Evolutionary conservation across 2,113 vertebrate genomes (phyloP).

Genomic region (Gopherus evgoodei): DNA sequence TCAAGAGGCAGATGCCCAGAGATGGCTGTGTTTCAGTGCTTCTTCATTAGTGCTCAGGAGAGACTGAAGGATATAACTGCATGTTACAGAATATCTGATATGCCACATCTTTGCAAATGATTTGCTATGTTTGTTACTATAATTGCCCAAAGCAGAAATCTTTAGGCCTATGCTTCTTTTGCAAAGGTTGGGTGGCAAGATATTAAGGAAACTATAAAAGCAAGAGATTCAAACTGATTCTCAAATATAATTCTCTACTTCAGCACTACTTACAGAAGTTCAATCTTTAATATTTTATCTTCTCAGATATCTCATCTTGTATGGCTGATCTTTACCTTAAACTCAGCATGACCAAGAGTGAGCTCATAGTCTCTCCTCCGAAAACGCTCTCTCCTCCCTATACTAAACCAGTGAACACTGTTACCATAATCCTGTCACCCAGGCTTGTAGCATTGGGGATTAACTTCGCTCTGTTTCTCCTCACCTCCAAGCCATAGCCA

Average conservation of each 20-base stretch:
- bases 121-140: slow-evolving; percentile 19
- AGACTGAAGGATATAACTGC: neutral
- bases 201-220: neutral
- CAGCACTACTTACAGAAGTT: neutral
- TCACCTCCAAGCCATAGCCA: neutral
- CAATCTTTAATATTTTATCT: neutral
- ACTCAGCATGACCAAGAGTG: neutral
- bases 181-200: neutral
- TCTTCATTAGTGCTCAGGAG: neutral
- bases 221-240: neutral
- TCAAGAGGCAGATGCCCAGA: neutral
- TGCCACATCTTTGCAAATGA: slow-evolving; percentile 4
- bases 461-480: neutral
- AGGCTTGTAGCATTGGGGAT: neutral
- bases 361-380: neutral
- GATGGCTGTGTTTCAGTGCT: neutral
- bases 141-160: neutral
- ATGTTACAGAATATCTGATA: neutral
- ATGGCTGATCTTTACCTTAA: neutral
- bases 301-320: neutral
- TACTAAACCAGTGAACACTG: neutral
- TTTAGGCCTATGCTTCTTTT: slow-evolving; percentile 10
- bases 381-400: neutral
- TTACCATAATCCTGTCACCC: neutral
- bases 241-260: neutral